A percentile compares a stretch with the other conserved stretches of the same genome.
Conservation (phyloP, 2,113 vertebrate genomes). For the Tamias sibiricus region DNA sequence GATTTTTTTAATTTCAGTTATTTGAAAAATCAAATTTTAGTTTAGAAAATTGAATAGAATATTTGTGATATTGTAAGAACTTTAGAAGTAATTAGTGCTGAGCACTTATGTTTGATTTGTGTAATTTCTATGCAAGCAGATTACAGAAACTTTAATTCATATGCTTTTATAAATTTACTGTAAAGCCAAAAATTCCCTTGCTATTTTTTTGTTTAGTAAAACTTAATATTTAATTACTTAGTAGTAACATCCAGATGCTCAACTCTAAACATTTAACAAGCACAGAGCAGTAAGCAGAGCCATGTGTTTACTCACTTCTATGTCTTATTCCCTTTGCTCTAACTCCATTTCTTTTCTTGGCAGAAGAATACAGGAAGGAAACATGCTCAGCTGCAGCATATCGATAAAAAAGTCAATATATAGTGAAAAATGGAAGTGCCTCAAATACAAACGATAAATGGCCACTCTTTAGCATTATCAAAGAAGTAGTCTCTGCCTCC, state of each 20-base stretch:
- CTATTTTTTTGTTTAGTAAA: not conserved
- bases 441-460: slow-evolving; percentile 45
- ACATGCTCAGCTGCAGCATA: slow-evolving; percentile 36
- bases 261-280: not conserved
- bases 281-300: not conserved
- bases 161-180: not conserved
- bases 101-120: not conserved
- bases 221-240: not conserved
- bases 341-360: slow-evolving; percentile 42
- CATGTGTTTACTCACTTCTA: not conserved
- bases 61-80: not conserved
- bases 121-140: not conserved
- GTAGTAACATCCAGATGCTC: not conserved
- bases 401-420: slow-evolving; percentile 61
- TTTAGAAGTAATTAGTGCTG: not conserved
- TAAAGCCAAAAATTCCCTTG: not conserved
- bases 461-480: not conserved
- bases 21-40: not conserved
- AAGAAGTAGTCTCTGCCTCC: not conserved
- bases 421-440: slow-evolving; percentile 59
- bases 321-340: not conserved
- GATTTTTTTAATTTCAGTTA: slow-evolving; percentile 26
- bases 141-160: not conserved
- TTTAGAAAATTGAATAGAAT: not conserved
- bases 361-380: slow-evolving; percentile 53